A percentile compares a stretch with the other conserved stretches of the same genome.
These are phyloP conservation scores for Papilio polyxenes DNA, from an alignment of 1,140 invertebrate genomes.

Conservation along the genomic window DNA sequence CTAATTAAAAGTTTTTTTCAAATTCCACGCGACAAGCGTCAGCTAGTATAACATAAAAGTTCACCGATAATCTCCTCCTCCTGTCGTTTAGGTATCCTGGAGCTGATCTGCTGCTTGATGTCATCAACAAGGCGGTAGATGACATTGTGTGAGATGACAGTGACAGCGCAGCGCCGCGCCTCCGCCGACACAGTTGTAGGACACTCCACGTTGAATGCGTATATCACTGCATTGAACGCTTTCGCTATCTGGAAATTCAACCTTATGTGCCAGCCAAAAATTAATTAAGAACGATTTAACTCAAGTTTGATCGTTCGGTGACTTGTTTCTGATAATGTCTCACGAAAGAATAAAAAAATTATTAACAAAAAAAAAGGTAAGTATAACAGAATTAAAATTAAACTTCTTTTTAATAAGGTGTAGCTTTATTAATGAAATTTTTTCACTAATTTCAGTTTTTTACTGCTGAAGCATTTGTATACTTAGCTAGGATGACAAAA, in stretches of 20 bases:
- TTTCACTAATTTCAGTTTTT: background rate
- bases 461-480: no score
- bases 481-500: no score
- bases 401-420: background rate
- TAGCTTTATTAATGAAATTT: background rate
- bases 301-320: no score
- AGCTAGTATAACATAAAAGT: constrained; percentile 72
- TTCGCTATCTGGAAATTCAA: constrained; percentile 83
- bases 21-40: no score
- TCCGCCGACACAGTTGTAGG: constrained; percentile 68
- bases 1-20: no score
- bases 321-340: no score
- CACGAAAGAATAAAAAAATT: no score
- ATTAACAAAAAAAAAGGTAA: no score
- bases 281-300: no score
- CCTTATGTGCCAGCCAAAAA: no score
- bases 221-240: constrained; percentile 91
- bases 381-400: no score
- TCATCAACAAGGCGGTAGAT: constrained; percentile 96
- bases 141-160: constrained; percentile 88
- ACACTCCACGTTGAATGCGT: constrained; percentile 90
- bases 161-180: constrained; percentile 81
- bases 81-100: constrained; percentile 85
- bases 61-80: constrained; percentile 89
- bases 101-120: constrained; percentile 89